phyloP scores from a whole-genome alignment of 2,113 vertebrate genomes.

The Psilopsiagon aurifrons region DNA sequence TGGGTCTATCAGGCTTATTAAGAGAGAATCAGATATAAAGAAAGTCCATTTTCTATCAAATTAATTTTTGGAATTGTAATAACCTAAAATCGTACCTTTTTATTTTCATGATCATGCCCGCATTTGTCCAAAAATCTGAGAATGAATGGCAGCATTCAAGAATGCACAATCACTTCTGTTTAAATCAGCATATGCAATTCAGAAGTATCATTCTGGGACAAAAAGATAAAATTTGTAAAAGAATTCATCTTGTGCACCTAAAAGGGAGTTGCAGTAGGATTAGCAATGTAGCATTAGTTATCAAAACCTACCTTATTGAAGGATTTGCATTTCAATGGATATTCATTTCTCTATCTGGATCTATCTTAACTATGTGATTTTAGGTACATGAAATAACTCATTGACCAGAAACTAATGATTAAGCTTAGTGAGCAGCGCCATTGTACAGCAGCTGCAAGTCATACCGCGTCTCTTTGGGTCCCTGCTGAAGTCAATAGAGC shows the following conservation, averaged over 20 bases:
- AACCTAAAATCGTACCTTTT: background rate
- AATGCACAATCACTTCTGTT: conserved; percentile 8
- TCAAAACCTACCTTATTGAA: conserved; percentile 41
- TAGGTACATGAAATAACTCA: conserved; percentile 35
- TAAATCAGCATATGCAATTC: conserved; percentile 36
- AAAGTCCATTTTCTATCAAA: conserved; percentile 6
- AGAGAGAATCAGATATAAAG: background rate
- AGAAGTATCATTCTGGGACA: conserved; percentile 45
- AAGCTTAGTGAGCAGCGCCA: background rate
- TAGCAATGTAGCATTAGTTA: background rate
- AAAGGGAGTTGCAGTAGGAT: conserved; percentile 26
- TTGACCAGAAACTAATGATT: conserved; percentile 35
- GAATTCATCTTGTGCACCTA: conserved; percentile 11
- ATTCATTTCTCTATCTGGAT: conserved; percentile 42
- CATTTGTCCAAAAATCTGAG: conserved; percentile 34
- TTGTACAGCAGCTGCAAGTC: background rate
- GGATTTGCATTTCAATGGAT: conserved; percentile 62
- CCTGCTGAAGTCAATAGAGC: conserved; percentile 38
- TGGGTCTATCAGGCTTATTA: background rate
- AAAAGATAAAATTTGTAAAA: conserved; percentile 51
- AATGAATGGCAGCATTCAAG: conserved; percentile 30
- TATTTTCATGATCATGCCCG: conserved; percentile 39
- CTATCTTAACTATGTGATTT: conserved; percentile 51
- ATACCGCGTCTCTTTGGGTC: background rate
- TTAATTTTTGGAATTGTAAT: conserved; percentile 18